Base-by-base conservation (phyloP, 2,797 vertebrate genomes). In the Syngnathus rostellatus region DNA sequence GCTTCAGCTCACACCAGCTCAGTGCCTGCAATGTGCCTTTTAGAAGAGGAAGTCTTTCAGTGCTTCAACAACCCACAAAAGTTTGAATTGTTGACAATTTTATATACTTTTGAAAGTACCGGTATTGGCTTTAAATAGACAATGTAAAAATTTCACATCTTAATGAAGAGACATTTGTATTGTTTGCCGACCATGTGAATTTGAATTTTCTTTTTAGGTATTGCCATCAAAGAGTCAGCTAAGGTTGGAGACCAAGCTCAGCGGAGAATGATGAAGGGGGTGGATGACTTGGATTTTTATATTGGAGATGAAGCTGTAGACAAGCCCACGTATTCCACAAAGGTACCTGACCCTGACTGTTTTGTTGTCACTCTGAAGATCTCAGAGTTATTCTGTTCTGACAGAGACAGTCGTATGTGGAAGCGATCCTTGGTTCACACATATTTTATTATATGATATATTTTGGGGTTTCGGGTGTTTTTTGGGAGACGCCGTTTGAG, bases 301-400 rank as follows among this genome's bases (percentile, higher is more conserved):
- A 98, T 98, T 41, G 96, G 96, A 58, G 96, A 98, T 64, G 96
- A 98, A 90, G 96, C 94, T 71, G 94, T 98, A 83, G 96, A 98
- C 86, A 98, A 98, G 81, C 96, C 96, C 73, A 89, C 92, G 31
- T 98, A 98, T 66, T 94, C 96, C 83, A 98, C 96, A 71, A 98
- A 98, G 93, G 96, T 96, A 91, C 40, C 14, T 50, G 45, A 70
- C 25, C 50, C 21, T 6, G 41, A 9, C 7, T 2, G 38, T 48
- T 31, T 31, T 31, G 3, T 31, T 31, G 31, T 31, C 31, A 31
- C 31, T 31, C 31, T 31, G 31, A 31, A 31, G 31, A 31, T 31
- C 31, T 31, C 31, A 31, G 31, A 31, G 31, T 31, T 31, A 31
- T 31, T 31, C 31, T 31, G 2, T 31, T 31, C 31, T 31, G 31